Percentiles rank a stretch among this genome's conserved stretches.
Evolutionary conservation across 2,888 invertebrate species (phyloP).

Genomic region (Nesidiocoris tenuis): DNA sequence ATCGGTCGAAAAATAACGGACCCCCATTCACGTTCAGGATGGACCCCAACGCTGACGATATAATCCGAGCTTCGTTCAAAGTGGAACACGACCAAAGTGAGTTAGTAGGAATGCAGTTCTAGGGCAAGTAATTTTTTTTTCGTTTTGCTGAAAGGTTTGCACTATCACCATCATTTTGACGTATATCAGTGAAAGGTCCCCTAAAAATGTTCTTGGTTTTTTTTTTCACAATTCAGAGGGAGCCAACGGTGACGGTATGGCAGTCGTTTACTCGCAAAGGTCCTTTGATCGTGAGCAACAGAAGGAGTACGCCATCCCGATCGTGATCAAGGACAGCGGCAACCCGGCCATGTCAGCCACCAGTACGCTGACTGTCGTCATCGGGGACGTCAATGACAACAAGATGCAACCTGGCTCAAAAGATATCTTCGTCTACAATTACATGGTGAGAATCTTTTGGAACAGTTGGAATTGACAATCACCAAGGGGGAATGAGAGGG

Average conservation of each 20-base stretch:
- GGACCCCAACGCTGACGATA: slow-evolving; percentile 90
- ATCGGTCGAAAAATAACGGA: slow-evolving; percentile 90
- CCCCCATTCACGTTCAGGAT: slow-evolving; percentile 94
- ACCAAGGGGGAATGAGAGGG: no score
- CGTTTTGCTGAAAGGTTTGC: no score
- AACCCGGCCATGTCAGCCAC: slow-evolving; percentile 96
- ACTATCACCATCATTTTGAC: no score
- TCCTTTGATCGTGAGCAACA: slow-evolving; percentile 94
- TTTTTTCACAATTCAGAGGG: slow-evolving; percentile 84
- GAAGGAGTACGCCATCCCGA: slow-evolving; percentile 94
- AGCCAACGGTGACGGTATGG: slow-evolving; percentile 96
- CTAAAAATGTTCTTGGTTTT: no score
- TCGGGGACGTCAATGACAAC: slow-evolving; percentile 97
- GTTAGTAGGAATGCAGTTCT: slow-evolving; percentile 53
- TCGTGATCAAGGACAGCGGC: slow-evolving; percentile 95
- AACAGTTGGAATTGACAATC: no score
- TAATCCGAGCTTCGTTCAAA: slow-evolving; percentile 90
- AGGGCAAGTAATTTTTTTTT: no score
- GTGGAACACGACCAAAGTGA: slow-evolving; percentile 94
- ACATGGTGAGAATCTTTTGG: slow-evolving; percentile 61
- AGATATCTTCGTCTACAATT: slow-evolving; percentile 96
- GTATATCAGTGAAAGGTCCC: no score
- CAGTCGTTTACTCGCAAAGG: slow-evolving; percentile 88
- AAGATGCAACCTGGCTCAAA: slow-evolving; percentile 98
- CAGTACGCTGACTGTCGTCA: slow-evolving; percentile 91